Evolutionary conservation across 2,888 invertebrate species (phyloP), one percentile per base, ranked within the genome.

Genomic region (Carabus problematicus): DNA sequence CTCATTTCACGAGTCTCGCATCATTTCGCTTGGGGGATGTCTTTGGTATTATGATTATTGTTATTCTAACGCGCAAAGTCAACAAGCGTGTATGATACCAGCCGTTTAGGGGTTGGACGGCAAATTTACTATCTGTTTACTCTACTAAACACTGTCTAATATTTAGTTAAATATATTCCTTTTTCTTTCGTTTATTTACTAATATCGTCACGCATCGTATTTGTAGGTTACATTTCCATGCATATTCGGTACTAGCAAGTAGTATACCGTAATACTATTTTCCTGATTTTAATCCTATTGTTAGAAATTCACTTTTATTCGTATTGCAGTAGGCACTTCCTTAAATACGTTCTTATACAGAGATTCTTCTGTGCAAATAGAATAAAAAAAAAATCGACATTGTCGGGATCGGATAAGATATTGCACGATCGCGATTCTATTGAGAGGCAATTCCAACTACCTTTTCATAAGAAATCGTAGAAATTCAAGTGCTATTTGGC

Each of bases 71-170:
- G 29, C 11, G n/a, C 11, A 56, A 3, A 40, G 56, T 56, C 56
- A 56, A 56, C 40, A 56, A 52, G 52, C 52, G 18, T 52, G 59
- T 67, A 58, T 67, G 29, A 67, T 59, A 67, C 59, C 14, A 52
- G 52, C 9, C 18, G 11, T 9, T 52, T 52, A 52, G 52, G 14
- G 52, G 52, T 9, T n/a, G 18, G 6, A 14, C 12, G 18, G 49
- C 6, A 8, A 1, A 52, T 52, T 52, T 52, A 6, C 9, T 18
- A 8, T 49, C 14, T 49, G 2, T 49, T n/a, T n/a, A n/a, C n/a
- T n/a, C n/a, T n/a, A n/a, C n/a, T 29, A 29, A 29, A 6, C 29
- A 29, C 29, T 29, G 29, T 29, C 6, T 29, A 29, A 29, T 29
- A 29, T 29, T 29, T 29, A 29, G 29, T 29, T 29, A 29, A 29